Percentiles rank a stretch among this genome's conserved stretches.
These are phyloP conservation scores for Melitaea athalia DNA, from an alignment of 2,888 invertebrate species.

Conservation along the genomic window DNA sequence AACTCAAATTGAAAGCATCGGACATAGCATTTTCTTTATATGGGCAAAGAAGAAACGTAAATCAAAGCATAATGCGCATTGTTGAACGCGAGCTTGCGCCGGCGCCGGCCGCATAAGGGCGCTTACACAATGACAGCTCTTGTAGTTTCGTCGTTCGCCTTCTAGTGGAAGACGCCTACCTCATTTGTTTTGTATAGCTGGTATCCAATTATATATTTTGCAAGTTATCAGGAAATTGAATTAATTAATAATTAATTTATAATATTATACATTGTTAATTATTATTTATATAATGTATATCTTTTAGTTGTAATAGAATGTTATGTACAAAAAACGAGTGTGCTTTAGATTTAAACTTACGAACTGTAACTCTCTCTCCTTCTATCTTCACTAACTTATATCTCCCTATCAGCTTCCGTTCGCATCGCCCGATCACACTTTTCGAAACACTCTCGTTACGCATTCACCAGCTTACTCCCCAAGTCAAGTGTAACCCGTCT, in stretches of 20 bases:
- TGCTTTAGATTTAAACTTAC: too few species aligned
- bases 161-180: slow-evolving; percentile 8
- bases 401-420: too few species aligned
- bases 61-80: slow-evolving; percentile 47
- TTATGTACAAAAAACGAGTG: too few species aligned
- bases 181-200: neutral
- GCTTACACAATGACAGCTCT: slow-evolving; percentile 27
- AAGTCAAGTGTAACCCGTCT: slow-evolving; percentile 30
- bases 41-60: slow-evolving; percentile 42
- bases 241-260: neutral
- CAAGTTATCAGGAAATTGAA: neutral
- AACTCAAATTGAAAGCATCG: slow-evolving; percentile 39
- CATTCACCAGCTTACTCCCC: too few species aligned
- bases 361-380: too few species aligned
- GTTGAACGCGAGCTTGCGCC: slow-evolving; percentile 51
- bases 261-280: neutral
- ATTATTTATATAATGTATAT: too few species aligned
- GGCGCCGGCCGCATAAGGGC: slow-evolving; percentile 58
- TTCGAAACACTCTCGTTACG: too few species aligned
- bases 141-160: slow-evolving; percentile 16
- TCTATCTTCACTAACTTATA: neutral
- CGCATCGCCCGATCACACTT: too few species aligned
- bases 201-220: neutral
- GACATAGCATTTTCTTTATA: slow-evolving; percentile 41
- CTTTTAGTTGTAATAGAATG: too few species aligned